These are phyloP conservation scores for Eulithis testata DNA, from an alignment of 2,888 invertebrate species.

Conservation along the genomic window DNA sequence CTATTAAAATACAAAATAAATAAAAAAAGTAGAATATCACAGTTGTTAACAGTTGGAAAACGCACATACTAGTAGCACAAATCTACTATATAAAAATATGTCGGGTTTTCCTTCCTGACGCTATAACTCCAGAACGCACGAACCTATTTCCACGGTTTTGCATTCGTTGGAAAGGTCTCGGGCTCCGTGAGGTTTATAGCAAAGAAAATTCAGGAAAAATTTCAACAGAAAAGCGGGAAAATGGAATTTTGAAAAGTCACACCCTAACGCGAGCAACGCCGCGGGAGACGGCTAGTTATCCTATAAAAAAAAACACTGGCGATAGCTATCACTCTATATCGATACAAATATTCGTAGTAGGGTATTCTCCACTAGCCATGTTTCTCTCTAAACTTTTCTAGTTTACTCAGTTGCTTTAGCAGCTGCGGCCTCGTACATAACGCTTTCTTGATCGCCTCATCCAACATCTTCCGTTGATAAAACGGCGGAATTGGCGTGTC, in stretches of 20 bases:
- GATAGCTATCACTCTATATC: no score
- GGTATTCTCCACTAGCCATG: conserved; percentile 11
- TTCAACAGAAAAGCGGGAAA: no score
- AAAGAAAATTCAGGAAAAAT: no score
- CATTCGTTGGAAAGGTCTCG: no score
- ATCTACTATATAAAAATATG: no score
- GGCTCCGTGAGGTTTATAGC: no score
- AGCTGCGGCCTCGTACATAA: conserved; percentile 86
- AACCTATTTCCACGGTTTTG: no score
- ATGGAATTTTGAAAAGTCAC: no score
- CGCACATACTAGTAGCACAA: not conserved
- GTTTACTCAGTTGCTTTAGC: conserved; percentile 85
- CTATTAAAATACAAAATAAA: conserved; percentile 23
- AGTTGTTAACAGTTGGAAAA: not conserved
- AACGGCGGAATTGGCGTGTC: conserved; percentile 91
- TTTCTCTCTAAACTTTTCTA: conserved; percentile 65
- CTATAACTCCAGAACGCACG: no score
- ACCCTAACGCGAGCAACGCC: no score
- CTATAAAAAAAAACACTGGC: not conserved
- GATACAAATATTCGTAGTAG: not conserved
- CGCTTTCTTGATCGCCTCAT: conserved; percentile 86
- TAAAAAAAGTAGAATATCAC: conserved; percentile 20
- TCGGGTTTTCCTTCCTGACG: no score
- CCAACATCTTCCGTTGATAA: conserved; percentile 87
- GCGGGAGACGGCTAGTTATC: no score